Evolutionary conservation across 2,888 invertebrate genomes (phyloP).

Genomic region (Tetranychus truncatus): DNA sequence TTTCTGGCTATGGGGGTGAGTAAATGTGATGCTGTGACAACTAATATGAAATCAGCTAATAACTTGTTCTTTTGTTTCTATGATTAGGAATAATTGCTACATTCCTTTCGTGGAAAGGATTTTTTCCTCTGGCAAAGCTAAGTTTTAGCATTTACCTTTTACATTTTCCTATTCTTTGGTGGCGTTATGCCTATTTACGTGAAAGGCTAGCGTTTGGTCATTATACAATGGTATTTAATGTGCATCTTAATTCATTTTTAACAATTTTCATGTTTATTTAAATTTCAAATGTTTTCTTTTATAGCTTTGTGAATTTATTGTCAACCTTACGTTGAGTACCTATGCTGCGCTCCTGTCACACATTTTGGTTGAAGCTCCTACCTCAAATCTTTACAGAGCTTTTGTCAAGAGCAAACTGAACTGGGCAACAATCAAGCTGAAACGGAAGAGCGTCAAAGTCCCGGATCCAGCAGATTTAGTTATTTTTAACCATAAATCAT

Average conservation of each 20-base stretch:
- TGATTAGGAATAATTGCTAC: constrained; percentile 14
- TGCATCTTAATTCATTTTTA: not conserved
- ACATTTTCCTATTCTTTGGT: constrained; percentile 20
- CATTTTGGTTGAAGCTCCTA: constrained; percentile 18
- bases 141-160: constrained; percentile 19
- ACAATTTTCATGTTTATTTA: not conserved
- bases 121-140: constrained; percentile 16
- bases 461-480: not conserved
- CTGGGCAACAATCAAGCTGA: not conserved
- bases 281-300: not conserved
- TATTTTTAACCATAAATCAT: not conserved
- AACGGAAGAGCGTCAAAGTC: not conserved
- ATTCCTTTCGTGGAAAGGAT: constrained; percentile 17
- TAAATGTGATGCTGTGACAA: not conserved
- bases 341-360: constrained; percentile 11
- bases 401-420: not conserved
- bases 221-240: constrained; percentile 19
- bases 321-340: constrained; percentile 16
- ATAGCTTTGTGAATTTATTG: constrained; percentile 21
- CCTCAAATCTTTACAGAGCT: constrained; percentile 4
- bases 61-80: not conserved
- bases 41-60: not conserved
- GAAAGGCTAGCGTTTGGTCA: constrained; percentile 17
- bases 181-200: constrained; percentile 16
- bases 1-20: constrained; percentile 21